These are phyloP conservation scores for Drosophila grimshawi DNA, from an alignment of 1,140 invertebrate species.

Conservation along the genomic window DNA sequence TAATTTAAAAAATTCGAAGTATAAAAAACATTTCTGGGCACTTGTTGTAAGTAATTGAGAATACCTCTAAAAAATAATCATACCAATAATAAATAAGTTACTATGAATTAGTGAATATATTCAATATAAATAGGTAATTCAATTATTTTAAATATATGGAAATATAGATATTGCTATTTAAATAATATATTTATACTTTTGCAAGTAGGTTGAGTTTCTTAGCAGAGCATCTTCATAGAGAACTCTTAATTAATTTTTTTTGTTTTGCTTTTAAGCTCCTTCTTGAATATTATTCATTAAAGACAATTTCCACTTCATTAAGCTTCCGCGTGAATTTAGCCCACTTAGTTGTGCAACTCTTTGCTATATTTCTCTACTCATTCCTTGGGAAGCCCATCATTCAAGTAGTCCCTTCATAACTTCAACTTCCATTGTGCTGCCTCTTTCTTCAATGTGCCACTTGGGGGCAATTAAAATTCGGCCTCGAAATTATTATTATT, in stretches of 20 bases:
- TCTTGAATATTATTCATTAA: background rate
- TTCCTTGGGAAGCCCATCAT: constrained; percentile 20
- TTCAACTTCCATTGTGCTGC: constrained; percentile 3
- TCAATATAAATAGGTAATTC: too few relatives aligned
- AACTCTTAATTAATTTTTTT: background rate
- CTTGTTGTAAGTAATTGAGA: too few relatives aligned
- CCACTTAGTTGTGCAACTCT: constrained; percentile 19
- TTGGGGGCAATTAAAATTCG: constrained; percentile 79
- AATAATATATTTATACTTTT: too few relatives aligned
- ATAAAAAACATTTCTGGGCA: too few relatives aligned
- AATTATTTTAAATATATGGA: too few relatives aligned
- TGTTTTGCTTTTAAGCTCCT: background rate
- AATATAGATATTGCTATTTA: too few relatives aligned
- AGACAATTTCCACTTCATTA: constrained; percentile 17
- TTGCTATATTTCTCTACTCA: background rate
- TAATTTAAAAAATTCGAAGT: too few relatives aligned
- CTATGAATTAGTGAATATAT: too few relatives aligned
- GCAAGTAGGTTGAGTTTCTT: too few relatives aligned
- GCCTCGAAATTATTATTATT: constrained; percentile 80
- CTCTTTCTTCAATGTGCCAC: constrained; percentile 66
- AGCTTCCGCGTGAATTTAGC: constrained; percentile 12
- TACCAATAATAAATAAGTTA: too few relatives aligned
- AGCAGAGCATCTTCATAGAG: too few relatives aligned
- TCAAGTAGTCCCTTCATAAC: constrained; percentile 32
- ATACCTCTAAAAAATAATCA: too few relatives aligned